These are phyloP conservation scores for Muscicapa adusta DNA, from an alignment of 2,113 vertebrate genomes.

Conservation along the genomic window DNA sequence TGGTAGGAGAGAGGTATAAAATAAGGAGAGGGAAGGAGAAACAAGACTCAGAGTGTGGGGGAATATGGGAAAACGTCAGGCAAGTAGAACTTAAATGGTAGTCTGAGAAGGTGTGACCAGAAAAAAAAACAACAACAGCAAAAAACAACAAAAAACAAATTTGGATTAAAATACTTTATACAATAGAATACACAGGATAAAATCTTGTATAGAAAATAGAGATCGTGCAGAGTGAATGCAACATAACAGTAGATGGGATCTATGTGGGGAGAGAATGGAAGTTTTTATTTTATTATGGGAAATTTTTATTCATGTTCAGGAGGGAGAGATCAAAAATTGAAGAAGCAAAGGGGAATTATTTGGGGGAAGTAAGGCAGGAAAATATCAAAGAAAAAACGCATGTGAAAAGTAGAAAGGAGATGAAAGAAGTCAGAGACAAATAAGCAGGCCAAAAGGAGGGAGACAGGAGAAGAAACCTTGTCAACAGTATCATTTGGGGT, in stretches of 20 bases:
- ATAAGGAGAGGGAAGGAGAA: not conserved
- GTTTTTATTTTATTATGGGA: not conserved
- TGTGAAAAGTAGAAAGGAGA: not conserved
- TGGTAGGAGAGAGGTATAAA: not conserved
- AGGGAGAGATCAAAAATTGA: conserved; percentile 1
- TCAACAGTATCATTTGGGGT: not conserved
- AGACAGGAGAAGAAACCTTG: not conserved
- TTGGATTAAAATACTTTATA: fast-evolving
- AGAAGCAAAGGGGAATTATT: not conserved
- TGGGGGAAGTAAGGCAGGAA: not conserved
- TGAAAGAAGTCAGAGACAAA: conserved; percentile 10
- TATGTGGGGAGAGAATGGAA: not conserved
- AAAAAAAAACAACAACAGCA: not conserved
- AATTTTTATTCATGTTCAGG: not conserved
- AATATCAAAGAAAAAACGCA: conserved; percentile 13
- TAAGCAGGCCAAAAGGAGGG: not conserved
- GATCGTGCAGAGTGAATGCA: not conserved
- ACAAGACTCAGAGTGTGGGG: not conserved
- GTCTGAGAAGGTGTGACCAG: not conserved
- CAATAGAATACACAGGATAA: not conserved
- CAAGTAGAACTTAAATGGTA: not conserved
- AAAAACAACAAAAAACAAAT: not conserved
- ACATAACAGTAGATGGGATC: not conserved
- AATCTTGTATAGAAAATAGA: not conserved
- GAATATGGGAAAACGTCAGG: not conserved